Conservation (phyloP, 2,888 invertebrate genomes). For the Aproaerema taeniolella region DNA sequence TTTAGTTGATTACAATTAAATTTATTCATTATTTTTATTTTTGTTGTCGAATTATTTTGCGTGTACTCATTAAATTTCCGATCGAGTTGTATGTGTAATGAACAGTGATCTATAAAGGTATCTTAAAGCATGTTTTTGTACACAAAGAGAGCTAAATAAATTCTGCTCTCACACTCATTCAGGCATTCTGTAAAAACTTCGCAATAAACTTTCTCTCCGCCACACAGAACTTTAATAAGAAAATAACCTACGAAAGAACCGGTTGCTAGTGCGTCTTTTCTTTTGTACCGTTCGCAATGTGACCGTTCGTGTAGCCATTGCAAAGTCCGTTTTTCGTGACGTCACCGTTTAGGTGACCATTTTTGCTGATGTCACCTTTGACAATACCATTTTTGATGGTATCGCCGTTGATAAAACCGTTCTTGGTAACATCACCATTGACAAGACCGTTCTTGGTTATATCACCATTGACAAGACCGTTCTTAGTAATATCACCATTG, state of each 20-base stretch:
- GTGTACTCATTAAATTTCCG: too few relatives aligned
- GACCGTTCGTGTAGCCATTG: conserved; percentile 32
- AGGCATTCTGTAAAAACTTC: not conserved
- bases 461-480: conserved; percentile 23
- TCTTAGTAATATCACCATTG: conserved; percentile 24
- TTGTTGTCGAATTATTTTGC: too few relatives aligned
- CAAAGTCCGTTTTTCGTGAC: conserved; percentile 27
- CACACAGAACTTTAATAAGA: conserved; percentile 13
- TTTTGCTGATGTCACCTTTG: conserved; percentile 29
- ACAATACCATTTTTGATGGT: conserved; percentile 28
- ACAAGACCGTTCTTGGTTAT: conserved; percentile 27
- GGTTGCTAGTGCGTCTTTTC: conserved; percentile 55
- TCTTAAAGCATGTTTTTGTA: too few relatives aligned
- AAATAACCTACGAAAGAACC: conserved; percentile 16
- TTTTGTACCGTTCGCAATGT: conserved; percentile 36
- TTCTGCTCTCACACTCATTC: not conserved
- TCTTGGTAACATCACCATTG: conserved; percentile 29
- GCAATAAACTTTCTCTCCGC: conserved; percentile 8
- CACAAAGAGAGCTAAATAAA: too few relatives aligned
- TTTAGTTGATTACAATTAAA: too few relatives aligned
- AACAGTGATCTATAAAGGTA: too few relatives aligned
- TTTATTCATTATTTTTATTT: too few relatives aligned
- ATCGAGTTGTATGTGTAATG: too few relatives aligned
- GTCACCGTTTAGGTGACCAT: conserved; percentile 31
- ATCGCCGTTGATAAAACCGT: conserved; percentile 31